phyloP scores from a whole-genome alignment of 2,888 invertebrate genomes.

The Rosalia funebris region DNA sequence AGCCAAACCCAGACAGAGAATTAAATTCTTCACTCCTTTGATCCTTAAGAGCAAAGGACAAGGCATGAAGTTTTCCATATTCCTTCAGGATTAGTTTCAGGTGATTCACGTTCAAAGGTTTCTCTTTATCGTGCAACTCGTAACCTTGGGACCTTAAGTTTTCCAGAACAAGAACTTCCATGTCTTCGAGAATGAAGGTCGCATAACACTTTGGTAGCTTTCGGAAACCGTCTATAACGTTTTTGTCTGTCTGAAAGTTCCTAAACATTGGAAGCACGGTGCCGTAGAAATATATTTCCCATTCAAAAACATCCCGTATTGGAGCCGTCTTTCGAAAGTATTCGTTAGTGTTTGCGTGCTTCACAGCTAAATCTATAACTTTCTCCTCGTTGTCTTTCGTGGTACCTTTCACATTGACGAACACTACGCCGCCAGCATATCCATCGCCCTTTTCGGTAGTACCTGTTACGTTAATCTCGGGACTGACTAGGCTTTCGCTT shows the following conservation, averaged over 20 bases:
- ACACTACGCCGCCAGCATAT: slow-evolving; percentile 34
- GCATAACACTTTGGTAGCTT: slow-evolving; percentile 39
- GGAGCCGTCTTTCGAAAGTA: slow-evolving; percentile 5
- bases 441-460: slow-evolving; percentile 35
- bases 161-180: slow-evolving; percentile 37
- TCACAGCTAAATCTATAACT: slow-evolving; percentile 29
- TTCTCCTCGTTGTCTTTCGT: slow-evolving; percentile 6
- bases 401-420: slow-evolving; percentile 27
- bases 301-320: slow-evolving; percentile 20
- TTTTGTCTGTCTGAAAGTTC: slow-evolving; percentile 35
- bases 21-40: slow-evolving; percentile 32
- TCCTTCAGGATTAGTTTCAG: slow-evolving; percentile 33
- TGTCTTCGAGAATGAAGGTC: slow-evolving; percentile 23
- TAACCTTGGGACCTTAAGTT: slow-evolving; percentile 38
- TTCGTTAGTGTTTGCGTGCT: slow-evolving; percentile 28
- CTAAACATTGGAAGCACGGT: slow-evolving; percentile 33
- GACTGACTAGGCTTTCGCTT: slow-evolving; percentile 20
- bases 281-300: slow-evolving; percentile 39
- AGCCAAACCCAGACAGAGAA: not conserved
- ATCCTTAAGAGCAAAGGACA: slow-evolving; percentile 40
- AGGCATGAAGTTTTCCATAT: slow-evolving; percentile 41
- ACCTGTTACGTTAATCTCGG: slow-evolving; percentile 28
- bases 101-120: slow-evolving; percentile 37
- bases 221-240: slow-evolving; percentile 22
- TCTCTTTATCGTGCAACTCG: slow-evolving; percentile 32